phyloP scores from a whole-genome alignment of 1,140 invertebrate species.

The Calliphora vicina region DNA sequence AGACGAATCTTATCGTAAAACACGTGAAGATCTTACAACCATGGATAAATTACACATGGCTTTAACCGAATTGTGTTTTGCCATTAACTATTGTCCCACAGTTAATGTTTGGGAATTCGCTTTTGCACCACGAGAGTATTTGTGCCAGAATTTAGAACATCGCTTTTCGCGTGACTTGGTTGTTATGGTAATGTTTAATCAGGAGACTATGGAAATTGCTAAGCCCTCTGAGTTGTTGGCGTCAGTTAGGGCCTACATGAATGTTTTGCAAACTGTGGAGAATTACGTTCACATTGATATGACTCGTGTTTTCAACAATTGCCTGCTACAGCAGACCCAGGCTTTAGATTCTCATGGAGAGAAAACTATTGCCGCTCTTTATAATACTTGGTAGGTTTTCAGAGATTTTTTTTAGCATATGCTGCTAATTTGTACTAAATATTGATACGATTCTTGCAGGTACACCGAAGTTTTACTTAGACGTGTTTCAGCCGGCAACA shows the following conservation, averaged over 20 bases:
- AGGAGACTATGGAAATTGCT: conserved; percentile 96
- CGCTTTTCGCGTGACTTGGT: conserved; percentile 91
- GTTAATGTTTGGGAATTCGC: conserved; percentile 99
- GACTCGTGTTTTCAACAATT: conserved; percentile 97
- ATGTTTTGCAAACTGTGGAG: conserved; percentile 97
- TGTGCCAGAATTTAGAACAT: conserved; percentile 95
- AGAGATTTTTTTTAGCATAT: neutral
- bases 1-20: conserved; percentile 93
- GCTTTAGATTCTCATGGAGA: conserved; percentile 94
- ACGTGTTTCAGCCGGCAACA: conserved; percentile 92
- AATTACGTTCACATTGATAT: conserved; percentile 99
- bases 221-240: conserved; percentile 96
- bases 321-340: conserved; percentile 98
- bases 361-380: conserved; percentile 95
- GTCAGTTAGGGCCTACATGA: conserved; percentile 97
- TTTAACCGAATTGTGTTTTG: conserved; percentile 94
- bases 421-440: neutral
- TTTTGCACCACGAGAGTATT: conserved; percentile 96
- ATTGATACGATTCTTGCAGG: neutral
- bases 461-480: conserved; percentile 95
- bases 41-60: conserved; percentile 99
- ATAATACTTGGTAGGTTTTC: conserved; percentile 85
- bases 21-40: conserved; percentile 93
- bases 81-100: conserved; percentile 95
- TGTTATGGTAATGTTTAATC: conserved; percentile 98